Base-by-base conservation (phyloP, 2,888 invertebrate genomes). In the Melanchra persicariae region DNA sequence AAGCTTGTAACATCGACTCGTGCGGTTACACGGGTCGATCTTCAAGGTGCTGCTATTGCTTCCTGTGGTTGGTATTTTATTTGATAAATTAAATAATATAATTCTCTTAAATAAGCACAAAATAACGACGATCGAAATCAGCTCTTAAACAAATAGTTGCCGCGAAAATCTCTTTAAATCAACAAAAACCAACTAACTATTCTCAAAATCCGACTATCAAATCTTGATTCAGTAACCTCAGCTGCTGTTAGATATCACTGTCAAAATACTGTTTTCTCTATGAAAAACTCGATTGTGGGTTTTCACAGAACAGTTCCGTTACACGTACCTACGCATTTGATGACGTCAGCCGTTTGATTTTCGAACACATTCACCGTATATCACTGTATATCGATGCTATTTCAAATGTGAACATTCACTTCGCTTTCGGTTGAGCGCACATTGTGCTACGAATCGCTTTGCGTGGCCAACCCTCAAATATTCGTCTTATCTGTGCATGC, bases 401-500 rank as follows among this genome's bases (percentile, higher is more conserved):
- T 65, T 62, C 52, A 69, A 73, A 61, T 63, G 73, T 64, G 69
- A 64, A 65, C 63, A 55, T 51, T 69, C 70, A 62, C 65, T 57
- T 57, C 30, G n/a, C 47, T 45, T 70, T 58, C 58, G 69, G 61
- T 49, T 76, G 72, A 69, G 59, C 66, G 68, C 84, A 73, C 79
- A 72, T 69, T 55, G 49, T 40, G 55, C 61, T 37, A 12, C 45
- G 47, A 52, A 66, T 65, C 59, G 70, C 57, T 81, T 81, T 81
- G 67, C 68, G 40, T 70, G 37, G 17, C 49, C 57, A 70, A 64
- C 45, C 66, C 68, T 73, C 58, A 67, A 74, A 74, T 77, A 81
- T 79, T 74, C 72, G 68, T 75, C 54, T 77, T 77, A 80, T 83
- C 71, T 65, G 54, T 70, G 26, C 24, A 76, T 62, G 69, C 63